Percentiles rank a stretch among this genome's conserved stretches.
Conservation (phyloP, 2,797 vertebrate species). For the Acanthurus tractus region DNA sequence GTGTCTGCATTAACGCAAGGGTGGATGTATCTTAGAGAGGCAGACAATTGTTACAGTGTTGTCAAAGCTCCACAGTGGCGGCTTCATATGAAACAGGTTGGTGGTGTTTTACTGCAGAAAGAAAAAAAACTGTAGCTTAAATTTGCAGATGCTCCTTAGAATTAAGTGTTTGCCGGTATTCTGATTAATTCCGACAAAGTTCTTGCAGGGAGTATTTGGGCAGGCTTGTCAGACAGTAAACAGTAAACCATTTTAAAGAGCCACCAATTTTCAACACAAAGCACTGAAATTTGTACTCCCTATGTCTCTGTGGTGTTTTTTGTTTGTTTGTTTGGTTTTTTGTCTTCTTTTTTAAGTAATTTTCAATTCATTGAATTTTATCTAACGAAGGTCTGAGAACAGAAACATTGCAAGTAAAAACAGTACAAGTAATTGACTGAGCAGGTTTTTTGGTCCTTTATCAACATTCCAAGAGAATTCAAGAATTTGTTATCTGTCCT, state of each 20-base stretch:
- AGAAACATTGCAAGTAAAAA: not conserved
- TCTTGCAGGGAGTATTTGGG: not conserved
- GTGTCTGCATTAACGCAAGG: constrained; percentile 33
- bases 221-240: not conserved
- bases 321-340: too few species aligned
- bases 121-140: not conserved
- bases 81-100: not conserved
- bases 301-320: not conserved
- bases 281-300: not conserved
- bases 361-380: not conserved
- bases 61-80: not conserved
- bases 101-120: not conserved
- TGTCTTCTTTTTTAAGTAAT: not conserved
- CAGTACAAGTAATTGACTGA: not conserved
- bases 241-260: not conserved
- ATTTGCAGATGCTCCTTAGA: not conserved
- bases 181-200: not conserved
- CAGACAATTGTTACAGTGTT: not conserved
- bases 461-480: not conserved
- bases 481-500: not conserved
- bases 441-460: not conserved
- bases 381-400: too few species aligned
- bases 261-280: not conserved
- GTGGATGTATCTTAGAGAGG: constrained; percentile 6
- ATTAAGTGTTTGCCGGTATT: not conserved